Percentiles rank a stretch among this genome's conserved stretches.
phyloP scores from a whole-genome alignment of 2,888 invertebrate genomes.

The Smittia aterrima region DNA sequence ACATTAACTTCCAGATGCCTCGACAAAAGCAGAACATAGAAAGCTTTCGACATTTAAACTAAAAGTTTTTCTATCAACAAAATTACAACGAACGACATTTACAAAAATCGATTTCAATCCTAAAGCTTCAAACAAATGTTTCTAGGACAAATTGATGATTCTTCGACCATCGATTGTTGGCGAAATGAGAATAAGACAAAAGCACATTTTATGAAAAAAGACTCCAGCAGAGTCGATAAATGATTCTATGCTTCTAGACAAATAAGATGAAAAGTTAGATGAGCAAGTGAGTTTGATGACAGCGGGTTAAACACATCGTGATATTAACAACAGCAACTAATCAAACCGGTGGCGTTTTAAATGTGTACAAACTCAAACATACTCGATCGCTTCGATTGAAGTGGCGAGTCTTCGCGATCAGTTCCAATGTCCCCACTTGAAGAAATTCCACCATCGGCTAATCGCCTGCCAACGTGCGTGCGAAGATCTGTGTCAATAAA shows the following conservation, averaged over 20 bases:
- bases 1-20: background rate
- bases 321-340: background rate
- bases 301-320: constrained; percentile 1
- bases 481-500: constrained; percentile 1
- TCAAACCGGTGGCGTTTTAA: background rate
- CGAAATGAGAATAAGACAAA: too few species aligned
- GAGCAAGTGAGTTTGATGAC: background rate
- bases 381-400: constrained; percentile 81
- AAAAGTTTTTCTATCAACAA: background rate
- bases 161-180: too few species aligned
- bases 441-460: constrained; percentile 49
- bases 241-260: background rate
- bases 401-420: constrained; percentile 80
- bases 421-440: constrained; percentile 59
- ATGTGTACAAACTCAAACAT: constrained; percentile 58
- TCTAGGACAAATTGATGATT: background rate
- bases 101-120: too few species aligned
- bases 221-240: too few species aligned
- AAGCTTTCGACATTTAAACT: constrained; percentile 2
- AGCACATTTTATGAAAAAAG: too few species aligned
- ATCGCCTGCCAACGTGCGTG: constrained; percentile 52
- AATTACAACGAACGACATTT: too few species aligned
- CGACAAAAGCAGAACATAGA: background rate
- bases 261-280: background rate
- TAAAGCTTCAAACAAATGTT: too few species aligned